Evolutionary conservation across 2,888 invertebrate species (phyloP).

Genomic region (Leptarthrus brevirostris): DNA sequence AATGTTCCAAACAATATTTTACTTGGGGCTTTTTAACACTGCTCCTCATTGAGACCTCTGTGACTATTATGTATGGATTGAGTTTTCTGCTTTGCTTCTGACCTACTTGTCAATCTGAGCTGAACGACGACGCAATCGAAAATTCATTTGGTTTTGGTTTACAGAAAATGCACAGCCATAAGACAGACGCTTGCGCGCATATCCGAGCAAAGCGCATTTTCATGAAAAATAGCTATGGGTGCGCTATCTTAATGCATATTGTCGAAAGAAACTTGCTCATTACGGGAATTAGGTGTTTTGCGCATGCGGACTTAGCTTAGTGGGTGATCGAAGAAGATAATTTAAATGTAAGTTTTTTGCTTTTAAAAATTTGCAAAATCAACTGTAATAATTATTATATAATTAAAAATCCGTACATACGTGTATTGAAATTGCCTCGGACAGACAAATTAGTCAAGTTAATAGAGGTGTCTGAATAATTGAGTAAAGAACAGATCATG

Average conservation of each 20-base stretch:
- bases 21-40: slow-evolving; percentile 21
- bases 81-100: slow-evolving; percentile 59
- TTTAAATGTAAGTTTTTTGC: background rate
- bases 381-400: too few species aligned
- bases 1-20: slow-evolving; percentile 32
- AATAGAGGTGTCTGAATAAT: too few species aligned
- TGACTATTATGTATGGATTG: slow-evolving; percentile 45
- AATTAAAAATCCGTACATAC: too few species aligned
- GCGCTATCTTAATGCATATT: slow-evolving; percentile 5
- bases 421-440: too few species aligned
- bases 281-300: too few species aligned
- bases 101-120: slow-evolving; percentile 69
- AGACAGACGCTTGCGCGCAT: slow-evolving; percentile 9
- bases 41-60: slow-evolving; percentile 48
- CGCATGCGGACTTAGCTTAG: background rate
- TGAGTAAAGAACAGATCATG: too few species aligned
- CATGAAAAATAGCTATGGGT: slow-evolving; percentile 10
- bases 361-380: too few species aligned
- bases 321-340: background rate
- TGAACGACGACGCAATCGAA: slow-evolving; percentile 63
- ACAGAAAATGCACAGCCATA: slow-evolving; percentile 44
- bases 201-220: slow-evolving; percentile 17
- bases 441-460: too few species aligned
- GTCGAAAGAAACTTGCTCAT: slow-evolving; percentile 3
- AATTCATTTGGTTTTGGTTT: slow-evolving; percentile 49